These are phyloP conservation scores for Conus betulinus DNA, from an alignment of 1,140 invertebrate species.

Conservation along the genomic window DNA sequence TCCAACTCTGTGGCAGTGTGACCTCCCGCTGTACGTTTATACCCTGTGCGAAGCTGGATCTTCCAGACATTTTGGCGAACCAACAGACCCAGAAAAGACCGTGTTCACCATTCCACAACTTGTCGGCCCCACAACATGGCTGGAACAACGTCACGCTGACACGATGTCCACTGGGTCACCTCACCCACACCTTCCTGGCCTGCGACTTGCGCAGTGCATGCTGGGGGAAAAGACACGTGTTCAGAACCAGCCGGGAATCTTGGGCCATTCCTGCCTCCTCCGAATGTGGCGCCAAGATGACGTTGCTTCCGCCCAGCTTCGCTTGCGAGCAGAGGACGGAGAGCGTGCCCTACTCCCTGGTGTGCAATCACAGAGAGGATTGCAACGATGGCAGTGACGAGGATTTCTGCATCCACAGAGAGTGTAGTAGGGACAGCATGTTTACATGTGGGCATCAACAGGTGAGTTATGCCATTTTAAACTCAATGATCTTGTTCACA, in stretches of 20 bases:
- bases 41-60: not conserved
- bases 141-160: not conserved
- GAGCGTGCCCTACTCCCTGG: not conserved
- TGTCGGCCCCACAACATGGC: not conserved
- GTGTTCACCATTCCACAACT: not conserved
- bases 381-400: not conserved
- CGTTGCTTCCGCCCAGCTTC: not conserved
- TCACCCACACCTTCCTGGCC: not conserved
- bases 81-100: not conserved
- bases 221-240: not conserved
- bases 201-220: slow-evolving; percentile 7
- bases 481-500: no score
- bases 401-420: not conserved
- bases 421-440: not conserved
- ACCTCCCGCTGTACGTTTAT: not conserved
- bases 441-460: not conserved
- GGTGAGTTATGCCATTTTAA: not conserved
- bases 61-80: not conserved
- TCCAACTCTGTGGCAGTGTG: not conserved
- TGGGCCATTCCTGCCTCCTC: not conserved
- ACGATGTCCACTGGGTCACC: not conserved
- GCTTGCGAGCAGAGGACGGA: not conserved
- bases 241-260: not conserved
- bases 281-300: not conserved
- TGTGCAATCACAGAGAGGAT: not conserved